Evolutionary conservation across 1,140 invertebrate genomes (phyloP).

Genomic region (Bombus picipes): DNA sequence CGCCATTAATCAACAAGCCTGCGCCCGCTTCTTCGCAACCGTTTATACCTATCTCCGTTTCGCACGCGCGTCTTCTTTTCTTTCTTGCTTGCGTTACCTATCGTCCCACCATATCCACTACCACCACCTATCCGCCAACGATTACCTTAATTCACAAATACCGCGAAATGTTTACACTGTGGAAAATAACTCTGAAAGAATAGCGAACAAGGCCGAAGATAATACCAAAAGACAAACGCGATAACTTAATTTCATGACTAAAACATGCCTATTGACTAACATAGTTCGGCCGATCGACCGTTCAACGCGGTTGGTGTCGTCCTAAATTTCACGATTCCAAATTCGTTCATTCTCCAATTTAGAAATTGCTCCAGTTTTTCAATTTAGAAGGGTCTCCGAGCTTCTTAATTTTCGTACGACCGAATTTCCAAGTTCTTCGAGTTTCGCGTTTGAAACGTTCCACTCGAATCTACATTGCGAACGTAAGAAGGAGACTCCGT

Average conservation of each 20-base stretch:
- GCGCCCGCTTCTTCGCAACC: constrained; percentile 39
- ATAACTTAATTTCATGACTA: neutral
- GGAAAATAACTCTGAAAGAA: constrained; percentile 12
- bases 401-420: too few species aligned
- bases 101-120: neutral
- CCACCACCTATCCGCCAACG: neutral
- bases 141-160: constrained; percentile 43
- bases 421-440: neutral
- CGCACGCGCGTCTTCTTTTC: neutral
- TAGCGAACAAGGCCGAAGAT: constrained; percentile 26
- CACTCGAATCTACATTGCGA: neutral
- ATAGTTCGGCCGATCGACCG: neutral
- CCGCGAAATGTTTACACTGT: constrained; percentile 35
- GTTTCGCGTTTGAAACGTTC: neutral
- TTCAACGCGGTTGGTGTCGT: neutral
- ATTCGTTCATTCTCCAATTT: too few species aligned
- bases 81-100: neutral
- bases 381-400: too few species aligned
- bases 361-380: too few species aligned
- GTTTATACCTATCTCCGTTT: neutral
- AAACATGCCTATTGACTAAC: neutral
- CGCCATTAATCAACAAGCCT: constrained; percentile 76
- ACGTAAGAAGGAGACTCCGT: neutral
- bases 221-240: neutral
- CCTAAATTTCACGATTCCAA: neutral